Base-by-base conservation (phyloP, 2,113 vertebrate genomes). In the Oncorhynchus gorbuscha region DNA sequence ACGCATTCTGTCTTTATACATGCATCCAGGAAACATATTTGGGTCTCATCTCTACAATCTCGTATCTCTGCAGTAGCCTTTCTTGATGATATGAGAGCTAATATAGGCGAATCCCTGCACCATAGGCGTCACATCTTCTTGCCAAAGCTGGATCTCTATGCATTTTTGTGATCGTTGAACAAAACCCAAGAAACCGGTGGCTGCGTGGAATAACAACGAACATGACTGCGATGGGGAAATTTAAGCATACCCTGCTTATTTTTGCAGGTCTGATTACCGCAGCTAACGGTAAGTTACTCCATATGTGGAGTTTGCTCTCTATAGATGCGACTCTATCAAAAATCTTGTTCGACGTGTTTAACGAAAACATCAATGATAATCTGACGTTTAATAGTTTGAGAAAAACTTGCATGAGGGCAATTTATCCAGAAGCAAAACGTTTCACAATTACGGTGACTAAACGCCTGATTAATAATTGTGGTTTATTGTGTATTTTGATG, bases 221-320 rank as follows among this genome's bases (percentile, higher is more conserved):
- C 93, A 95, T 94, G 94, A 91, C 94, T 85, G 92, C 93, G 91
- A 87, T 93, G 92, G 93, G 92, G 90, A 93, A 71, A 91, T 81
- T 86, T 84, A 84, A 91, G 91, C 87, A 89, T 87, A 91, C 90
- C 87, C 89, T 93, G 91, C 77, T 91, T 78, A 74, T 95, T 90
- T 91, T 94, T 91, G 89, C 92, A 78, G 94, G 93, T 88, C 89
- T 95, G 86, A 86, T 94, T 83, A 75, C 93, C 83, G 94, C 94
- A 88, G 94, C 95, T 77, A 91, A 93, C 88, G 95, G 95, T 96
- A 95, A 96, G 95, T 86, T 82, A 76, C 16, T 55, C 51, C 16
- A 16, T 55, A 18, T 18, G 51, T 18, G 51, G 9, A 45, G 51
- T 18, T 7, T 71, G 51, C 75, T 81, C 45, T 73, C 24, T 49